Percentiles rank a stretch among this genome's conserved stretches.
These are phyloP conservation scores for Drosophila triauraria DNA, from an alignment of 1,140 invertebrate genomes.

Conservation along the genomic window DNA sequence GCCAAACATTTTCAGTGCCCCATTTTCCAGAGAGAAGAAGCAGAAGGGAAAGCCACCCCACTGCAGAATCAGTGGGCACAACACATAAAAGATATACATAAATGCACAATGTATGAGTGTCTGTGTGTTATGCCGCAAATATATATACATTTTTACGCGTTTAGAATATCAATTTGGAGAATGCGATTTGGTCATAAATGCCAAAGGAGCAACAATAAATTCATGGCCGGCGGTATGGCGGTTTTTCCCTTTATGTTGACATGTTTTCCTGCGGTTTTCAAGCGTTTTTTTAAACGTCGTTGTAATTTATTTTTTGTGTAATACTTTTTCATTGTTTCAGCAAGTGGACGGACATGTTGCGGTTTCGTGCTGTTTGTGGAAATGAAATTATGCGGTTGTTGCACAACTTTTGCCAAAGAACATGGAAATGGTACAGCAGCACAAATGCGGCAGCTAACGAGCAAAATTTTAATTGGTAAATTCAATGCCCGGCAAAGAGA, in stretches of 20 bases:
- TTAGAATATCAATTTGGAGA: constrained; percentile 80
- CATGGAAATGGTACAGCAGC: constrained; percentile 10
- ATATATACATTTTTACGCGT: constrained; percentile 75
- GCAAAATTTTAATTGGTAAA: constrained; percentile 46
- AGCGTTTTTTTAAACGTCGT: constrained; percentile 53
- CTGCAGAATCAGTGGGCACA: constrained; percentile 16
- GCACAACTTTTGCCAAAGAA: constrained; percentile 26
- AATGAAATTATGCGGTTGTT: constrained; percentile 79
- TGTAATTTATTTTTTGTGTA: constrained; percentile 27
- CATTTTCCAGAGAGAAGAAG: constrained; percentile 26
- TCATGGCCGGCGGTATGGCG: constrained; percentile 37
- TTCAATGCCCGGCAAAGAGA: constrained; percentile 1
- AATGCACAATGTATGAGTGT: constrained; percentile 13
- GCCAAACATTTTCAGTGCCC: constrained; percentile 53
- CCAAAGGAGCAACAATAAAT: constrained; percentile 69
- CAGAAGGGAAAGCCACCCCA: constrained; percentile 18
- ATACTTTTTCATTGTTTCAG: constrained; percentile 37
- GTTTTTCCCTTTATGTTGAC: constrained; percentile 60
- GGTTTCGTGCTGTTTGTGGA: constrained; percentile 72
- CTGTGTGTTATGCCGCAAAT: constrained; percentile 18
- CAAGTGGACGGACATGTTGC: constrained; percentile 74
- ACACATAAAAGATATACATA: constrained; percentile 22
- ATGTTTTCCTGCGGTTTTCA: constrained; percentile 73
- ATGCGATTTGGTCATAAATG: constrained; percentile 79
- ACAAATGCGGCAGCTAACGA: constrained; percentile 39